phyloP scores from a whole-genome alignment of 2,113 vertebrate genomes.

The Maccullochella peelii region DNA sequence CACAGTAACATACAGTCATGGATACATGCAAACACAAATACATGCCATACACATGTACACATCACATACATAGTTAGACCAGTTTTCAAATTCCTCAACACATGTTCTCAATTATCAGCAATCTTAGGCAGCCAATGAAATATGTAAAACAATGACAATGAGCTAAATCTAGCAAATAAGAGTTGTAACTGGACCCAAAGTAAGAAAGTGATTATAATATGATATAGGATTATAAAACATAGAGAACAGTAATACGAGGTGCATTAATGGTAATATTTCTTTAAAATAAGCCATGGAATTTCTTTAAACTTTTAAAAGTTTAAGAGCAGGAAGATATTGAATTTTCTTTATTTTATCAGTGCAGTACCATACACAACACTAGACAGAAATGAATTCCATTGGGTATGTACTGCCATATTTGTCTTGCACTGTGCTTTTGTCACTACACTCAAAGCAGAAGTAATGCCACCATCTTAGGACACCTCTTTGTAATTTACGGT shows the following conservation, averaged over 20 bases:
- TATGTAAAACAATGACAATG: not conserved
- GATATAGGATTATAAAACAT: not conserved
- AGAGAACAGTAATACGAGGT: not conserved
- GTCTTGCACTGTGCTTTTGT: constrained; percentile 22
- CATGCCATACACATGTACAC: not conserved
- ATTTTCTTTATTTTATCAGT: not conserved
- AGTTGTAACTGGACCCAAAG: not conserved
- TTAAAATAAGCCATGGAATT: not conserved
- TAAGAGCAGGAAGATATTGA: not conserved
- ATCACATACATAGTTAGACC: not conserved
- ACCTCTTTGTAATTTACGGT: constrained; percentile 32
- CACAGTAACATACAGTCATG: not conserved
- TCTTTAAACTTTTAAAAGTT: not conserved
- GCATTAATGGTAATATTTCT: not conserved
- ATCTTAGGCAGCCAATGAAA: not conserved
- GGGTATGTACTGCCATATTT: constrained; percentile 19
- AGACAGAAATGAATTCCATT: constrained; percentile 26
- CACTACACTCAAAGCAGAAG: constrained; percentile 33
- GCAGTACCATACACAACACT: not conserved
- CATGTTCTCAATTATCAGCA: not conserved
- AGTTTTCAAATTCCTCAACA: not conserved
- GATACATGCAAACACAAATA: not conserved
- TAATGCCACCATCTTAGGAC: constrained; percentile 23
- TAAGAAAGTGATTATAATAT: not conserved
- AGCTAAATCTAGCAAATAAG: not conserved